Evolutionary conservation across 2,888 invertebrate species (phyloP).

Genomic region (Nomada lathburiana): DNA sequence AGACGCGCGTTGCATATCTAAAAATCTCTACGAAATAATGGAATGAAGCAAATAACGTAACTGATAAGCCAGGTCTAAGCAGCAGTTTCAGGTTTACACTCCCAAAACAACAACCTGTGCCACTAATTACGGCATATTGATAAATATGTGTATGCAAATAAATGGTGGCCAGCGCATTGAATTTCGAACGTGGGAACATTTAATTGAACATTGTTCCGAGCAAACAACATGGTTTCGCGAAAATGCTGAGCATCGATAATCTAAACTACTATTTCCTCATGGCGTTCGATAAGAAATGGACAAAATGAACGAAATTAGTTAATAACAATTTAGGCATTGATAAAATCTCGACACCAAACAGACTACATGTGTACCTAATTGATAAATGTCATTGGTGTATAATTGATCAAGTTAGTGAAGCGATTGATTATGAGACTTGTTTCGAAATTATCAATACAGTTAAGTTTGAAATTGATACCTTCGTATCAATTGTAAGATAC

Average conservation of each 20-base stretch:
- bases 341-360: not conserved
- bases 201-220: constrained; percentile 49
- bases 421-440: too few relatives aligned
- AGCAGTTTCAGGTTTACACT: constrained; percentile 15
- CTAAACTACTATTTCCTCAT: constrained; percentile 39
- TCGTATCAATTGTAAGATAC: too few relatives aligned
- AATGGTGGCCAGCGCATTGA: constrained; percentile 44
- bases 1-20: too few relatives aligned
- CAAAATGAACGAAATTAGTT: not conserved
- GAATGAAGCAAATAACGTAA: not conserved
- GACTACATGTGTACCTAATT: too few relatives aligned
- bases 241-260: constrained; percentile 33
- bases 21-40: too few relatives aligned
- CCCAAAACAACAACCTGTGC: constrained; percentile 31
- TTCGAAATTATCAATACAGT: too few relatives aligned
- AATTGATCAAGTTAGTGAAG: too few relatives aligned
- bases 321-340: not conserved
- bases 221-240: constrained; percentile 44
- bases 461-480: too few relatives aligned
- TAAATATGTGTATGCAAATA: constrained; percentile 54
- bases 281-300: constrained; percentile 29
- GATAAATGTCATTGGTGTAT: too few relatives aligned
- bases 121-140: constrained; percentile 49
- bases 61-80: not conserved
- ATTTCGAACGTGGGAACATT: constrained; percentile 52